Conservation (phyloP, 2,888 invertebrate genomes). For the Drosophila rubida region DNA sequence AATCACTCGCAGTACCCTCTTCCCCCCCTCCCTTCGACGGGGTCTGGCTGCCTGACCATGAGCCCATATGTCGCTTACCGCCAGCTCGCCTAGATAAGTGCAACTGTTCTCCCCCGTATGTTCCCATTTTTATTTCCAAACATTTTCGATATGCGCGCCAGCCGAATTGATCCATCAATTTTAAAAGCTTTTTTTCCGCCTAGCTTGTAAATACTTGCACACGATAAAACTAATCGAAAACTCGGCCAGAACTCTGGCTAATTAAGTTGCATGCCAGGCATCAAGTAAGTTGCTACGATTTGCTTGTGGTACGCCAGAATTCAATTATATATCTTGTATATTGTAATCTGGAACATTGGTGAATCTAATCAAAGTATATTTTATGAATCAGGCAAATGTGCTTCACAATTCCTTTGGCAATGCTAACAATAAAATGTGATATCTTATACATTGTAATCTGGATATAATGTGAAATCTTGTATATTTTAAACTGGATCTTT, state of each 20-base stretch:
- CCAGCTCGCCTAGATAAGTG: slow-evolving; percentile 51
- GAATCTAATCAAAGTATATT: too few relatives aligned
- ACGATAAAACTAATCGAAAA: slow-evolving; percentile 15
- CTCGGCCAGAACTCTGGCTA: neutral
- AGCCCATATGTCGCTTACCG: slow-evolving; percentile 1
- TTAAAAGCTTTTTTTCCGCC: slow-evolving; percentile 55
- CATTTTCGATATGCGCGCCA: slow-evolving; percentile 32
- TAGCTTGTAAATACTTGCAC: slow-evolving; percentile 23
- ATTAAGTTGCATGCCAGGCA: neutral
- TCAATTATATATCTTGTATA: too few relatives aligned
- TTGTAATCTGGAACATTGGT: too few relatives aligned
- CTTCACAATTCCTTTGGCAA: too few relatives aligned
- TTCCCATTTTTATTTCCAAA: slow-evolving; percentile 24
- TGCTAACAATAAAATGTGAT: too few relatives aligned
- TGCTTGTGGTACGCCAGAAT: too few relatives aligned
- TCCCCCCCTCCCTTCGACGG: too few relatives aligned
- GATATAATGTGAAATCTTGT: too few relatives aligned
- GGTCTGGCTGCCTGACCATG: neutral
- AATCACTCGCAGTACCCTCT: slow-evolving; percentile 28
- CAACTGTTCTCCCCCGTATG: slow-evolving; percentile 22
- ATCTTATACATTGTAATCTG: too few relatives aligned
- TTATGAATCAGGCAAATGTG: too few relatives aligned
- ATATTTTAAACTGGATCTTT: too few relatives aligned
- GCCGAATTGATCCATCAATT: slow-evolving; percentile 62
- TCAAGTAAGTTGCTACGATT: too few relatives aligned